Evolutionary conservation across 37 sponge, comb jelly and placozoan genomes (phyloP).

Genomic region (Spongilla lacustris): DNA sequence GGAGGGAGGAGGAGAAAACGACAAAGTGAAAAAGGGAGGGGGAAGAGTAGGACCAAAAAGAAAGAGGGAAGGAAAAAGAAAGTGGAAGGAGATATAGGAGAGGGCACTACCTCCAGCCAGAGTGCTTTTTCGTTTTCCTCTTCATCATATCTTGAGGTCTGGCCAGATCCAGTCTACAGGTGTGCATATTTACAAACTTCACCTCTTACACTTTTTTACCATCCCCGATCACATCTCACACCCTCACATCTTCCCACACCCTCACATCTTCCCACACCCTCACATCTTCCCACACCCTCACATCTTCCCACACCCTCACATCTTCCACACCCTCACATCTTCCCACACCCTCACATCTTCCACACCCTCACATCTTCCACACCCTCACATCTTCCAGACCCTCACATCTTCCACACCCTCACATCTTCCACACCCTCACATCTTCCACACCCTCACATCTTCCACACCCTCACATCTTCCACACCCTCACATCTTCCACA

Average conservation of each 20-base stretch:
- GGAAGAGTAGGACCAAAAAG: background rate
- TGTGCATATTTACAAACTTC: too few relatives aligned
- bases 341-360: too few relatives aligned
- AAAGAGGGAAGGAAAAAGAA: too few relatives aligned
- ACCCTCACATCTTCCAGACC: too few relatives aligned
- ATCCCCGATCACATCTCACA: background rate
- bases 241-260: background rate
- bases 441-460: too few relatives aligned
- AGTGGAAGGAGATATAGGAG: background rate
- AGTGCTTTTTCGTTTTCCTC: background rate
- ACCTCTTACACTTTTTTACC: background rate
- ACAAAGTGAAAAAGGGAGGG: background rate
- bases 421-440: too few relatives aligned
- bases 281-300: slow-evolving; percentile 25
- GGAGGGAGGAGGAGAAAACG: background rate
- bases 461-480: too few relatives aligned
- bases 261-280: slow-evolving; percentile 53
- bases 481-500: too few relatives aligned
- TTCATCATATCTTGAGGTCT: background rate
- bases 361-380: too few relatives aligned
- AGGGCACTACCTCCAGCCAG: background rate
- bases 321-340: too few relatives aligned
- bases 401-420: too few relatives aligned
- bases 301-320: slow-evolving; percentile 21
- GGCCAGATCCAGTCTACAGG: background rate